phyloP scores from a whole-genome alignment of 2,888 invertebrate genomes.

The Noctua janthina region DNA sequence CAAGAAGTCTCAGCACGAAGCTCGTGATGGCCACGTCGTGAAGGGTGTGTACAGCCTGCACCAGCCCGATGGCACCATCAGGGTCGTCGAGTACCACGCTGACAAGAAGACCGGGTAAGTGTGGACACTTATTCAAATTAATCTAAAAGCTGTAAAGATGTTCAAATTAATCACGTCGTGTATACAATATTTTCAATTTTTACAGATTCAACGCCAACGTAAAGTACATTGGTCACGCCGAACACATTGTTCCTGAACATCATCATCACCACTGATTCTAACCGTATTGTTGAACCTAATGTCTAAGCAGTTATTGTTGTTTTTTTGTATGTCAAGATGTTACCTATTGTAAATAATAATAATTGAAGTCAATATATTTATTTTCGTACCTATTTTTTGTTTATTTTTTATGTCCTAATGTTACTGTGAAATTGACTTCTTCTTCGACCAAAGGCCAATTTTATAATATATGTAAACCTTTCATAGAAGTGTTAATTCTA shows the following conservation, averaged over 20 bases:
- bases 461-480: not conserved
- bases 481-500: too few relatives aligned
- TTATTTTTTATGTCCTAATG: not conserved
- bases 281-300: conserved; percentile 16
- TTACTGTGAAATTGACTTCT: not conserved
- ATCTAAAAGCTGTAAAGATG: not conserved
- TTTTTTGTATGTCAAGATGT: not conserved
- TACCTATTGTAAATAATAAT: not conserved
- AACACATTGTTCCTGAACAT: conserved; percentile 63
- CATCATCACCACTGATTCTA: conserved; percentile 56
- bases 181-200: not conserved
- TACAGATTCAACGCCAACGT: conserved; percentile 75
- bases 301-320: conserved; percentile 21
- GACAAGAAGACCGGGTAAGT: conserved; percentile 74
- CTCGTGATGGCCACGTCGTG: conserved; percentile 89
- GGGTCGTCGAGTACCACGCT: conserved; percentile 86
- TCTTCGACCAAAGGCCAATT: not conserved
- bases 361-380: conserved; percentile 2
- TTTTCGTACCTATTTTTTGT: not conserved
- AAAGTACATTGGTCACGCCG: conserved; percentile 65
- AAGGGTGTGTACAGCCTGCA: conserved; percentile 89
- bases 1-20: conserved; percentile 86
- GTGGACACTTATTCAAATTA: not conserved
- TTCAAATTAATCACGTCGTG: not conserved
- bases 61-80: conserved; percentile 82